Evolutionary conservation across 2,888 invertebrate genomes (phyloP).

Genomic region (Eudasyphora cyanicolor): DNA sequence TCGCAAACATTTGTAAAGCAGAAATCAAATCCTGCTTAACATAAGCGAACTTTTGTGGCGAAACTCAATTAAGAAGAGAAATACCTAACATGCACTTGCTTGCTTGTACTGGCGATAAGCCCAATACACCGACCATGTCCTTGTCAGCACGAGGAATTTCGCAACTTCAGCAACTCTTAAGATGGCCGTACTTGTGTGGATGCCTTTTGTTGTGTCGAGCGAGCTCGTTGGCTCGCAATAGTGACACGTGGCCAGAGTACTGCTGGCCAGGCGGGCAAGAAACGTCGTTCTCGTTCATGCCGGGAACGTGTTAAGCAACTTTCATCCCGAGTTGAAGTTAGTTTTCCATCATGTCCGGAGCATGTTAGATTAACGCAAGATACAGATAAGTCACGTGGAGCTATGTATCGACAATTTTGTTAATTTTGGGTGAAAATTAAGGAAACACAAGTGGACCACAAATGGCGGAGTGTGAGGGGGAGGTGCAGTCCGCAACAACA

Average conservation of each 20-base stretch:
- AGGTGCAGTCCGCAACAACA: neutral
- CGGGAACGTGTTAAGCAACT: constrained; percentile 67
- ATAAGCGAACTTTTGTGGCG: constrained; percentile 20
- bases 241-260: constrained; percentile 62
- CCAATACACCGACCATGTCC: constrained; percentile 60
- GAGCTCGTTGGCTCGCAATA: constrained; percentile 31
- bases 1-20: constrained; percentile 3
- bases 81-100: constrained; percentile 35
- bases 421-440: constrained; percentile 55
- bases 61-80: constrained; percentile 29
- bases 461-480: no score
- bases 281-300: constrained; percentile 43
- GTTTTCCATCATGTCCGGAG: constrained; percentile 40
- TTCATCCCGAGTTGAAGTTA: constrained; percentile 49
- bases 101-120: constrained; percentile 58
- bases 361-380: constrained; percentile 61
- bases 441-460: constrained; percentile 28
- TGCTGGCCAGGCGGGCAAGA: constrained; percentile 34
- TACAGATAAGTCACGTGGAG: constrained; percentile 69
- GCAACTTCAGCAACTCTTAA: constrained; percentile 23
- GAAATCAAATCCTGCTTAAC: constrained; percentile 40
- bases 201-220: constrained; percentile 28
- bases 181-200: constrained; percentile 32
- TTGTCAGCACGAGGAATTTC: constrained; percentile 57
- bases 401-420: constrained; percentile 63